Conservation (phyloP, 2,113 vertebrate genomes). For the Sakesphorus luctuosus region DNA sequence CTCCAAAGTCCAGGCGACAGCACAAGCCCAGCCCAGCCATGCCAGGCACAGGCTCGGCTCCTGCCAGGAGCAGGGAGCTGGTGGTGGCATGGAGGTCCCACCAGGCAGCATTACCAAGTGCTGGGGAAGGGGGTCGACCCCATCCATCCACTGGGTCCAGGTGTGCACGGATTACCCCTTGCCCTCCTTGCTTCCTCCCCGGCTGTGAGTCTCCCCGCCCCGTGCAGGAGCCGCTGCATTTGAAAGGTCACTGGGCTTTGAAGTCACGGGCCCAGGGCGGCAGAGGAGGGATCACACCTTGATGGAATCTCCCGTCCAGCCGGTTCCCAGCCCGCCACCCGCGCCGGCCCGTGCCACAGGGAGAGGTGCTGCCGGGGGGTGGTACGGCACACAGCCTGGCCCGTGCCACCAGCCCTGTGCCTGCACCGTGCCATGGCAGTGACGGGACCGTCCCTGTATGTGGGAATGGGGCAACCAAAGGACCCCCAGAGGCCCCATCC, state of each 20-base stretch:
- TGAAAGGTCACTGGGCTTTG: constrained; percentile 42
- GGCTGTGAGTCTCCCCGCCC: not conserved
- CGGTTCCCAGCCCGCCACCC: not conserved
- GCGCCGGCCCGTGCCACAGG: not conserved
- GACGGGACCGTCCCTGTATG: fast-evolving
- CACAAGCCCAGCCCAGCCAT: fast-evolving
- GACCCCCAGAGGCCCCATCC: not conserved
- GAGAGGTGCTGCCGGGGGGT: not conserved
- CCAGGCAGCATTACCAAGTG: fast-evolving
- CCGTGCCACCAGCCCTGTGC: not conserved
- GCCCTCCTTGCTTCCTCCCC: not conserved
- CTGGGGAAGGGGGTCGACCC: not conserved
- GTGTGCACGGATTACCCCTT: fast-evolving
- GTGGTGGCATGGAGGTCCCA: not conserved
- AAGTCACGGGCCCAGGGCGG: not conserved
- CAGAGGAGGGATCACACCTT: constrained; percentile 26
- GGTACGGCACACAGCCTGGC: not conserved
- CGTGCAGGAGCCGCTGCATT: not conserved
- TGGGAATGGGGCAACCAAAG: fast-evolving
- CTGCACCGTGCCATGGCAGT: not conserved
- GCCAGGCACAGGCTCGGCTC: not conserved
- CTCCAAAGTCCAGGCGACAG: constrained; percentile 18
- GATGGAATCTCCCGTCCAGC: not conserved
- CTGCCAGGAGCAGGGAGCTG: fast-evolving
- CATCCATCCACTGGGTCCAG: not conserved